Percentiles rank a stretch among this genome's conserved stretches.
Conservation (phyloP, 2,888 invertebrate species). For the Beris morrisii region DNA sequence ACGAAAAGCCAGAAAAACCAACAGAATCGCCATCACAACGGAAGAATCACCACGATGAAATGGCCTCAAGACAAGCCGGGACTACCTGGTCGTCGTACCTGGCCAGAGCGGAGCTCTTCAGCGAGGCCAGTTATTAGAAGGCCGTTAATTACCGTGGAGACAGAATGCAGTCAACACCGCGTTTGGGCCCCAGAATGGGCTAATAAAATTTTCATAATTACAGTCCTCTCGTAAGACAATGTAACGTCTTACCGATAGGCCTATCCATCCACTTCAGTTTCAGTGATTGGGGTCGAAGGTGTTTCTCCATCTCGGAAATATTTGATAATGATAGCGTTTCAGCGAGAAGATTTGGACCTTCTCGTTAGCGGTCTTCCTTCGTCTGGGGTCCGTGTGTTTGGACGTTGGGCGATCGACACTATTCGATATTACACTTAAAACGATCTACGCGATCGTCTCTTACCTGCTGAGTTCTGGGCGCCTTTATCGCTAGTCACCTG, state of each 20-base stretch:
- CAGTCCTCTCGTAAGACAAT: conserved; percentile 19
- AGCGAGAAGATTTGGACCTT: conserved; percentile 39
- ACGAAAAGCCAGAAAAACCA: conserved; percentile 24
- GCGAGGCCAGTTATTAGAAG: conserved; percentile 26
- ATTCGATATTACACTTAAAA: not conserved
- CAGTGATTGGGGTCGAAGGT: conserved; percentile 8
- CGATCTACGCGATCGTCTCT: not conserved
- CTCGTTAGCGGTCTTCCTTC: conserved; percentile 32
- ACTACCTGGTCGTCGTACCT: conserved; percentile 10
- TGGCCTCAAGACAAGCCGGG: conserved; percentile 2
- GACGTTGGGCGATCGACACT: not conserved
- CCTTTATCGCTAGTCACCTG: conserved; percentile 33
- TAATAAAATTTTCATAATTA: conserved; percentile 32
- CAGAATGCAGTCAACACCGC: conserved; percentile 30
- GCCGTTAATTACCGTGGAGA: conserved; percentile 34
- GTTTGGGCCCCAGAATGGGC: conserved; percentile 3
- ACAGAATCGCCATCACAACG: conserved; percentile 9
- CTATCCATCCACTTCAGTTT: not conserved
- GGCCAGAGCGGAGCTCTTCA: not conserved
- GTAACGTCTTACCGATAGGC: not conserved
- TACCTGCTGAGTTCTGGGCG: conserved; percentile 28
- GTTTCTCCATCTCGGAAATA: conserved; percentile 34
- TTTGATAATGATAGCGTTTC: conserved; percentile 36
- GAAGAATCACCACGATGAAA: conserved; percentile 8
- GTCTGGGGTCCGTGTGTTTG: conserved; percentile 25